phyloP scores from a whole-genome alignment of 2,888 invertebrate genomes.

The Harmothoe impar region DNA sequence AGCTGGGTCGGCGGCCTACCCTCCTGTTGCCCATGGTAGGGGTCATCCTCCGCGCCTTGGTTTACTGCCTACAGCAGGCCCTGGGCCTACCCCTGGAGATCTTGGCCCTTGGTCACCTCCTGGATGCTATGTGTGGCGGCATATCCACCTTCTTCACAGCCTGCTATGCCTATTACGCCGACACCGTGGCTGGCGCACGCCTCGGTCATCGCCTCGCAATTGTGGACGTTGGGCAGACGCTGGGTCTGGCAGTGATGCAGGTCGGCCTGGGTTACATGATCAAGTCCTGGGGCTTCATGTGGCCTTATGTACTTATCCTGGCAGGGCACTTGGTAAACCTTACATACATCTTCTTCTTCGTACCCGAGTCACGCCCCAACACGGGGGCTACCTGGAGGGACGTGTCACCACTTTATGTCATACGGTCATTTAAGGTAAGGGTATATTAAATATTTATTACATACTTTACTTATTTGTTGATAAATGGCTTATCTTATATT shows the following conservation, averaged over 20 bases:
- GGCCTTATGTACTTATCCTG: neutral
- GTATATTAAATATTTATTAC: neutral
- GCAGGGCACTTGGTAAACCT: neutral
- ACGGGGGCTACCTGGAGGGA: neutral
- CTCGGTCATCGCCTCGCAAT: neutral
- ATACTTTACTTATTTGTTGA: neutral
- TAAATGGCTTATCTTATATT: too few relatives aligned
- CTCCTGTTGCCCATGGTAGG: neutral
- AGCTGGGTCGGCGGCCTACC: neutral
- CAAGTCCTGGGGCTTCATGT: neutral
- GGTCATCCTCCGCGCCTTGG: neutral
- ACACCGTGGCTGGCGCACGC: neutral
- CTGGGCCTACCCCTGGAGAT: neutral
- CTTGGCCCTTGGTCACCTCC: neutral
- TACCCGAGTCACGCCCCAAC: neutral
- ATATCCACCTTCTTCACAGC: neutral
- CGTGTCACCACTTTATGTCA: neutral
- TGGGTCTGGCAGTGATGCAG: neutral
- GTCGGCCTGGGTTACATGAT: neutral
- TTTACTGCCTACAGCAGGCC: neutral
- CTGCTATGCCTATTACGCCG: constrained; percentile 33
- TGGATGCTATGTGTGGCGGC: neutral
- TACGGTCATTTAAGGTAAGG: constrained; percentile 4
- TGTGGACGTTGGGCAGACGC: neutral
- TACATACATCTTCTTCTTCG: neutral